Evolutionary conservation across 2,113 vertebrate genomes (phyloP).

Genomic region (Mesoclemmys tuberculata): DNA sequence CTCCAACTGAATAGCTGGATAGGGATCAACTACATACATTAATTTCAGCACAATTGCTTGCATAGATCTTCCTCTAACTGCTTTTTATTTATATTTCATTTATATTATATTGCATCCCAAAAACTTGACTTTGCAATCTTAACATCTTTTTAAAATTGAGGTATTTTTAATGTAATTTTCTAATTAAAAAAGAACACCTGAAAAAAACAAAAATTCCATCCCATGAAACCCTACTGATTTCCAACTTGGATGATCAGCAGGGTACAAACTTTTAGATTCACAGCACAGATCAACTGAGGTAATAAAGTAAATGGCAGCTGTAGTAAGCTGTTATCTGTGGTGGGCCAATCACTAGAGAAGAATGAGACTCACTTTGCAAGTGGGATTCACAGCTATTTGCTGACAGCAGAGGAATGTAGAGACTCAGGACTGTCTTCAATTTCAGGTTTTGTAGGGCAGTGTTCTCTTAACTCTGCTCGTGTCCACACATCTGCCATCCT

Average conservation of each 20-base stretch:
- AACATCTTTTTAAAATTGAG: too few relatives aligned
- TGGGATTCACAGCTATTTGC: background rate
- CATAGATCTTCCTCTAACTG: background rate
- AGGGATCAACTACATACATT: conserved; percentile 8
- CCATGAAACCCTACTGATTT: background rate
- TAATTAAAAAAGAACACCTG: background rate
- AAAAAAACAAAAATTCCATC: background rate
- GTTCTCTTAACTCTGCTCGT: too few relatives aligned
- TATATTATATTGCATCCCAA: background rate
- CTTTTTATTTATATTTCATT: background rate
- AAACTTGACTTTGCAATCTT: background rate
- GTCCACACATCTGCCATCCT: too few relatives aligned
- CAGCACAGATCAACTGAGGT: background rate
- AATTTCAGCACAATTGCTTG: background rate
- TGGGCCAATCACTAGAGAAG: background rate
- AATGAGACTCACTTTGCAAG: background rate
- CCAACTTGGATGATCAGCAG: background rate
- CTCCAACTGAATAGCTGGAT: background rate
- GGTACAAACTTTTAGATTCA: background rate
- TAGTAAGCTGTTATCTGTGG: background rate
- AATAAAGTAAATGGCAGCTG: background rate
- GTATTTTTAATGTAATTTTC: too few relatives aligned
- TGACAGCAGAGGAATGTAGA: too few relatives aligned
- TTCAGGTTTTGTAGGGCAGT: too few relatives aligned
- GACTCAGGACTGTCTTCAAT: too few relatives aligned